Evolutionary conservation across 1,140 invertebrate species (phyloP).

Genomic region (Augochlora pura): DNA sequence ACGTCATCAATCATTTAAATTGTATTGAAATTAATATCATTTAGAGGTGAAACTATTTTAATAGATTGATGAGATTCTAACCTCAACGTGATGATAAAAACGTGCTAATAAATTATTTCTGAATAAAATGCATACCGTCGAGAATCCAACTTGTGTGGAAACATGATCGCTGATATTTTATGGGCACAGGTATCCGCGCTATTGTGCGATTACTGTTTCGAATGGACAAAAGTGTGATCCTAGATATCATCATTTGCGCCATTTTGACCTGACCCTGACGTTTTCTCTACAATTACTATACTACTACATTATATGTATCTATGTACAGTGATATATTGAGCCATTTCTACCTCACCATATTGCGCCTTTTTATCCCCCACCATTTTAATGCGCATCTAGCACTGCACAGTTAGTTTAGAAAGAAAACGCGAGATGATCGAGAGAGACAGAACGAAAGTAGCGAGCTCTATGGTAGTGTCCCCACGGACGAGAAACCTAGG

Average conservation of each 20-base stretch:
- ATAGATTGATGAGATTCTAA: conserved; percentile 19
- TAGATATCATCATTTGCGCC: conserved; percentile 73
- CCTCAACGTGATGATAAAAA: conserved; percentile 52
- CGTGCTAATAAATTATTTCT: conserved; percentile 49
- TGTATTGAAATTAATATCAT: not conserved
- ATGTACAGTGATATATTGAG: no score
- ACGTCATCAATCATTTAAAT: not conserved
- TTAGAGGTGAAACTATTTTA: not conserved
- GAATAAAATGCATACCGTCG: conserved; percentile 68
- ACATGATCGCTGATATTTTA: conserved; percentile 71
- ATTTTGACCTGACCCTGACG: conserved; percentile 58
- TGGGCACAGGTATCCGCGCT: conserved; percentile 60
- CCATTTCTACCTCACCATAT: no score
- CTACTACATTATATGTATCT: no score
- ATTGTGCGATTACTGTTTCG: conserved; percentile 62
- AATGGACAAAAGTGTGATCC: conserved; percentile 60
- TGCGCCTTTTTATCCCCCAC: no score
- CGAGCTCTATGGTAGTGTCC: no score
- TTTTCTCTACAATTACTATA: no score
- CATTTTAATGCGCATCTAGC: no score
- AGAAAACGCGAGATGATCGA: no score
- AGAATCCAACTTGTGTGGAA: conserved; percentile 74
- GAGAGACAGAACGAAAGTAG: no score
- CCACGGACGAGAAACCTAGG: no score
- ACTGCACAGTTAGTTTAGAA: no score